Base-by-base conservation (phyloP, 2,797 vertebrate species). In the Manis crassicaudata region DNA sequence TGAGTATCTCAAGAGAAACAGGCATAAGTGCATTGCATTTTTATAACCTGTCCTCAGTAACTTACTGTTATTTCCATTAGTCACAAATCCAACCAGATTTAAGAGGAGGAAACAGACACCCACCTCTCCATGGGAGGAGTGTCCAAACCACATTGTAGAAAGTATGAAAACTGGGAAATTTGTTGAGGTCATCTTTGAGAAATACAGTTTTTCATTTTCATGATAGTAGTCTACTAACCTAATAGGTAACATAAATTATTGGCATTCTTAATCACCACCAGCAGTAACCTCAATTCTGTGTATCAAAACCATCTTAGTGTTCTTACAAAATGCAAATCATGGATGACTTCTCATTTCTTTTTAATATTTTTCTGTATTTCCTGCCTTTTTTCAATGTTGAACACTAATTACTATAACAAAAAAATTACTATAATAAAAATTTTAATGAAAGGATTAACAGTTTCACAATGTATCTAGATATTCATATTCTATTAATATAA, bases 291-390 rank as follows among this genome's bases (percentile, higher is more conserved):
- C 84, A 87, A 52, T 32, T 70, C 46, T 76, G 7, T 60, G 7
- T 82, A 43, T 95, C 60, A 87, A 62, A 95, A 73, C 14, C 20
- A 72, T 70, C 40, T 40, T 82, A 86, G 18, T 67, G 25, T 80
- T 86, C 80, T 90, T 85, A 62, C 3, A 62, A 94, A 73, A 76
- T 96, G 72, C 7, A 93, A 58, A 86, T 87, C 54, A 79, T 95
- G n/a, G 23, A n/a, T 72, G 56, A 60, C 14, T 54, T 79, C 95
- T 85, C 14, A 75, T 83, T 92, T 91, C 23, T 93, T 87, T 94
- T 83, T 56, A 63, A 58, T 75, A 68, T 58, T 91, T 88, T 76
- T 88, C 40, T 63, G 8, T 77, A 67, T 94, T 90, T 68, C 58
- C 4, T 82, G 20, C 43, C 46, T 80, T 72, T 95, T 93, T 68